These are phyloP conservation scores for Sanderia malayensis DNA, from an alignment of 30 jellyfish, hydroid and myxozoan species.

Conservation along the genomic window DNA sequence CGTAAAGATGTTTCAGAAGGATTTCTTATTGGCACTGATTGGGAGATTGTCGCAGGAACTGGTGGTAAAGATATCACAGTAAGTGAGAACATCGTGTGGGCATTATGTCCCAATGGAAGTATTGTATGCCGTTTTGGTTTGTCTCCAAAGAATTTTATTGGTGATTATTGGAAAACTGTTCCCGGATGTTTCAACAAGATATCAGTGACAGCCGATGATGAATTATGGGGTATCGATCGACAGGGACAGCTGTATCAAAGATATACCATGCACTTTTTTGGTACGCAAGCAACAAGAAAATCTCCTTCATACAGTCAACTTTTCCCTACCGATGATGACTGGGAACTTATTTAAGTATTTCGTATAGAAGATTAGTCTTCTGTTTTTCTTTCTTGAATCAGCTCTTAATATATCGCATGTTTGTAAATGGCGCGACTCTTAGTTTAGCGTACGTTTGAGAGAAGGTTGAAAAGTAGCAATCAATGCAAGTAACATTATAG, in stretches of 20 bases:
- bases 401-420: too few species aligned
- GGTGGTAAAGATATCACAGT: conserved; percentile 90
- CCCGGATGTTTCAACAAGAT: conserved; percentile 95
- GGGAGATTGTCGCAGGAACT: conserved; percentile 98
- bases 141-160: conserved; percentile 73
- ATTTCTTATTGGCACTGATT: conserved; percentile 88
- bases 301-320: conserved; percentile 95
- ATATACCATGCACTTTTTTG: conserved; percentile 84
- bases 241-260: conserved; percentile 93
- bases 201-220: conserved; percentile 93
- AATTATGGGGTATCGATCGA: conserved; percentile 98
- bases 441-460: too few species aligned
- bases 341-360: conserved; percentile 80
- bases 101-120: conserved; percentile 93
- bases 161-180: conserved; percentile 97
- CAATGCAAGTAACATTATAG: too few species aligned
- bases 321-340: conserved; percentile 92
- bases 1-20: conserved; percentile 91
- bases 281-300: conserved; percentile 70
- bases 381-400: too few species aligned
- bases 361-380: too few species aligned
- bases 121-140: conserved; percentile 96
- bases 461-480: too few species aligned
- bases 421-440: too few species aligned
- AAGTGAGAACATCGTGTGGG: conserved; percentile 96